Base-by-base conservation (phyloP, 2,888 invertebrate genomes). In the Drosophila lutescens region DNA sequence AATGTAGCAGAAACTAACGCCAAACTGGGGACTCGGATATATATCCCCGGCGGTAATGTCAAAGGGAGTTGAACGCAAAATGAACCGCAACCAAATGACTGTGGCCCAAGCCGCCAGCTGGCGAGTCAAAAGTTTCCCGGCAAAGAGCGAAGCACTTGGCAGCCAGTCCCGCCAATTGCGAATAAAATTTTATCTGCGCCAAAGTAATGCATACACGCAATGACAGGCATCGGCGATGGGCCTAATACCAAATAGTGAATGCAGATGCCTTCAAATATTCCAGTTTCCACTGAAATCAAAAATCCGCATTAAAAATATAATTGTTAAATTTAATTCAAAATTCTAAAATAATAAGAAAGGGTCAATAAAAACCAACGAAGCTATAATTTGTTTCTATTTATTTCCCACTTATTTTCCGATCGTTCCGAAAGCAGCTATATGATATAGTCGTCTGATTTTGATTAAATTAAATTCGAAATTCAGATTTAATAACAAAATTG, bases 1-100 rank as follows among this genome's bases (percentile, higher is more conserved):
- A 85, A 85, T 85, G 85, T 85, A 79, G 69, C 79, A 81, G 74
- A 80, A 77, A 83, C 60, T 65, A 75, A 58, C 54, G 69, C 17
- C 65, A 65, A 63, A 68, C 41, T 47, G 40, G 26, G 41, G 5
- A 34, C 17, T 10, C 17, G 32, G 20, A 56, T 13, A 0, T 6
- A 15, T 38, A 15, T 32, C 12, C 38, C n/a, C 12, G n/a, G 47
- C 23, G 49, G 57, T 57, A 44, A 38, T 57, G 36, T 57, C 43
- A 53, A 38, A 51, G 72, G 71, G 63, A 70, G 68, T 72, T 79
- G 76, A 50, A 66, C 65, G 20, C 66, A 76, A 78, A 80, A 73
- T 78, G 70, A 73, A 57, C 74, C 72, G 79, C 75, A 81, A 67
- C 62, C 58, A 40, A 62, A 74, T 61, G 62, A 73, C 74, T 68